phyloP scores from a whole-genome alignment of 2,888 invertebrate genomes.

The Mythimna impura region DNA sequence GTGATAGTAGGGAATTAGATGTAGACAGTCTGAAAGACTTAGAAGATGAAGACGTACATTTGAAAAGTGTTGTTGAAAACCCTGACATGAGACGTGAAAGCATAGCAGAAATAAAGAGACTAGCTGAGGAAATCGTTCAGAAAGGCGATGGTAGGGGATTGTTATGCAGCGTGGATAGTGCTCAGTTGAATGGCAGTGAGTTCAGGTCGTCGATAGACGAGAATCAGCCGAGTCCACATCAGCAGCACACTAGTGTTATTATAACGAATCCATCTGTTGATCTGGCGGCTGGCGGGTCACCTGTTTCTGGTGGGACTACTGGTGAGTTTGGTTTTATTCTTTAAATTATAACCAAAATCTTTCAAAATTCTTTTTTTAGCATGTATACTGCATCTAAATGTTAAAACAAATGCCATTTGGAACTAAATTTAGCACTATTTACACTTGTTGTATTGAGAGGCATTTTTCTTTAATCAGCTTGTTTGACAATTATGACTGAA shows the following conservation, averaged over 20 bases:
- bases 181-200: slow-evolving; percentile 82
- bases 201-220: slow-evolving; percentile 81
- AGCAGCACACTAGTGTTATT: slow-evolving; percentile 92
- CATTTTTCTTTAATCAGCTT: no score
- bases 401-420: no score
- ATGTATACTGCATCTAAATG: no score
- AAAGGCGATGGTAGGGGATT: slow-evolving; percentile 87
- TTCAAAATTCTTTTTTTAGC: no score
- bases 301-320: slow-evolving; percentile 84
- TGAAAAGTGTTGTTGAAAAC: slow-evolving; percentile 86
- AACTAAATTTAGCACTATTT: no score
- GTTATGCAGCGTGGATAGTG: slow-evolving; percentile 87
- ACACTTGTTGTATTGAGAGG: no score
- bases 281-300: slow-evolving; percentile 87
- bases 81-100: slow-evolving; percentile 87
- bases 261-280: slow-evolving; percentile 94
- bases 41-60: slow-evolving; percentile 81
- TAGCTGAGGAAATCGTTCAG: slow-evolving; percentile 88
- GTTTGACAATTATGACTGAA: no score
- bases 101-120: slow-evolving; percentile 87
- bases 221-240: slow-evolving; percentile 75
- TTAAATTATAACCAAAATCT: no score
- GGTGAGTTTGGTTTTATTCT: slow-evolving; percentile 70
- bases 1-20: slow-evolving; percentile 88
- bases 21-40: slow-evolving; percentile 89